These are phyloP conservation scores for Criorhina ranunculi DNA, from an alignment of 2,888 invertebrate genomes.

Conservation along the genomic window DNA sequence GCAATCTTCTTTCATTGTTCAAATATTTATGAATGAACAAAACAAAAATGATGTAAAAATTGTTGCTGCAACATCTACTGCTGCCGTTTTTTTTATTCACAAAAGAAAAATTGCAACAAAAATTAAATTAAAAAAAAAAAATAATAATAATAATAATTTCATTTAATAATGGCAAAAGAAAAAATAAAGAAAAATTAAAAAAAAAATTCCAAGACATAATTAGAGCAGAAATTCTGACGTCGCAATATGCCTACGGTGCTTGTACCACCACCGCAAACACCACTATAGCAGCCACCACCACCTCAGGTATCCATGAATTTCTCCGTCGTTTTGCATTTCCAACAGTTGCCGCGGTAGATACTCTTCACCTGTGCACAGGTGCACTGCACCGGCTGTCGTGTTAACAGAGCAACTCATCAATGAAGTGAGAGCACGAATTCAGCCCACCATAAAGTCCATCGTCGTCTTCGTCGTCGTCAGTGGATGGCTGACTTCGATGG, in stretches of 20 bases:
- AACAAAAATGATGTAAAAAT: slow-evolving; percentile 64
- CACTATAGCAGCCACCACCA: slow-evolving; percentile 15
- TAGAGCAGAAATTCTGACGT: slow-evolving; percentile 85
- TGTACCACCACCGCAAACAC: slow-evolving; percentile 56
- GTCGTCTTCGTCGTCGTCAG: slow-evolving; percentile 42
- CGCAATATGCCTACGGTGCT: slow-evolving; percentile 81
- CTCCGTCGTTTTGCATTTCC: slow-evolving; percentile 61
- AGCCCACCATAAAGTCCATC: slow-evolving; percentile 74
- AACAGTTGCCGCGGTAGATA: slow-evolving; percentile 52
- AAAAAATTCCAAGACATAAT: slow-evolving; percentile 83
- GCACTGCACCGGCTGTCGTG: slow-evolving; percentile 69
- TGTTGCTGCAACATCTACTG: slow-evolving; percentile 51
- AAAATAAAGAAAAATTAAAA: slow-evolving; percentile 27
- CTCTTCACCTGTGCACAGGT: slow-evolving; percentile 56
- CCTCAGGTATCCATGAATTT: slow-evolving; percentile 63
- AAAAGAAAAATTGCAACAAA: slow-evolving; percentile 44
- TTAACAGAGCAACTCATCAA: slow-evolving; percentile 75
- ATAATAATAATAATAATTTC: slow-evolving; percentile 58
- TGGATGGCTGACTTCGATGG: slow-evolving; percentile 11
- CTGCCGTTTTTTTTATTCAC: slow-evolving; percentile 17
- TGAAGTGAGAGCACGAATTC: slow-evolving; percentile 76
- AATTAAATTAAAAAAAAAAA: slow-evolving; percentile 22
- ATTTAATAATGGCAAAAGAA: slow-evolving; percentile 58
- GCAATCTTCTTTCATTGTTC: slow-evolving; percentile 19
- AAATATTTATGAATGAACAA: slow-evolving; percentile 43